phyloP scores from a whole-genome alignment of 2,888 invertebrate genomes.

The Halictus quadricinctus region DNA sequence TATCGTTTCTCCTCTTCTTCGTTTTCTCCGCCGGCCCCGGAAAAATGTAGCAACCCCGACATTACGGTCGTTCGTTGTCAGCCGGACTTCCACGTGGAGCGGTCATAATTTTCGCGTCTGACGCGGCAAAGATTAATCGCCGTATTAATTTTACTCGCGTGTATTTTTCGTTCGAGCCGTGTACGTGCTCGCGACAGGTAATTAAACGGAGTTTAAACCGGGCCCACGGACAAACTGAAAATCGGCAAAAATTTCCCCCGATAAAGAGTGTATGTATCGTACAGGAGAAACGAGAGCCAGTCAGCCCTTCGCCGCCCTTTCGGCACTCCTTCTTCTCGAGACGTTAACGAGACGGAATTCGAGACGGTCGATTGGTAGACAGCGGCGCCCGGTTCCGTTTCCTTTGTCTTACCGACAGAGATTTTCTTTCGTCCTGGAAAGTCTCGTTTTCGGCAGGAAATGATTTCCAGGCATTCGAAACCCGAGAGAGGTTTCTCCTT shows the following conservation, averaged over 20 bases:
- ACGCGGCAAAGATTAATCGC: slow-evolving; percentile 59
- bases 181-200: slow-evolving; percentile 48
- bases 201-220: slow-evolving; percentile 58
- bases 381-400: slow-evolving; percentile 10
- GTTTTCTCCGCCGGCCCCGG: slow-evolving; percentile 13
- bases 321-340: not conserved
- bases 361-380: slow-evolving; percentile 20
- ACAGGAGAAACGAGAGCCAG: not conserved
- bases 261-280: slow-evolving; percentile 5
- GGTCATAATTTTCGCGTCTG: slow-evolving; percentile 56
- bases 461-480: slow-evolving; percentile 14
- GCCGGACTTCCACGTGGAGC: slow-evolving; percentile 50
- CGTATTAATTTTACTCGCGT: slow-evolving; percentile 53
- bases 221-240: slow-evolving; percentile 31
- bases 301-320: not conserved
- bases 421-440: slow-evolving; percentile 6
- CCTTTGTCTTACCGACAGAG: slow-evolving; percentile 37
- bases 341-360: slow-evolving; percentile 41
- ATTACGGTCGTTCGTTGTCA: slow-evolving; percentile 48
- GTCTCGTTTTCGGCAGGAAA: slow-evolving; percentile 18
- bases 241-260: slow-evolving; percentile 26
- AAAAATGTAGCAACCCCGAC: slow-evolving; percentile 45
- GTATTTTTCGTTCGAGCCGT: slow-evolving; percentile 48
- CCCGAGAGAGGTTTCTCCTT: not conserved
- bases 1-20: not conserved